Evolutionary conservation across 2,113 vertebrate species (phyloP), one percentile per base, ranked within the genome.

Genomic region (Cyphomyrus plagiostoma): DNA sequence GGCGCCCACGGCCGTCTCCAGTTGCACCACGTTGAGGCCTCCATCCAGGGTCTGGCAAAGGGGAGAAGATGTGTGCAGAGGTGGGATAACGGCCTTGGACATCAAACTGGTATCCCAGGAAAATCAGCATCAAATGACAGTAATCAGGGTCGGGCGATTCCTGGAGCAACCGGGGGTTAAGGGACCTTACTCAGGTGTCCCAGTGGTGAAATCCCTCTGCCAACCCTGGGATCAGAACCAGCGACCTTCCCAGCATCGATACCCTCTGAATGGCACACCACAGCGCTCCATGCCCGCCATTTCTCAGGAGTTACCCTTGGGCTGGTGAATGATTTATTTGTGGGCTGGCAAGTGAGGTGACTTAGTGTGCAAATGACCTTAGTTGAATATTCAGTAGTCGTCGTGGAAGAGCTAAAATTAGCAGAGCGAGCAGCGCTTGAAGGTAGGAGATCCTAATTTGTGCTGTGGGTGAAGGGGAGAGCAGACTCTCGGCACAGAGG

Each of bases 1-100:
- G 8, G 98, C 98, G 39, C 98, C 98, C 2, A 99, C 98, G 3
- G 98, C 98, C 0, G 98, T 99, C 96, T 99, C 98, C 96, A 99
- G 92, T 95, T 99, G 98, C 94, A 99, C 95, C 66, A 99, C 97
- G n/a, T 99, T 99, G 93, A 97, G 96, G 45, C 98, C 98, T 70
- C 98, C 98, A 56, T 99, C 98, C 86, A 99, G 94, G 0, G 98
- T 99, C 98, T 99, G 74, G 17, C 17, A 85, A 4, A 30, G 62
- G 62, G 88, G 9, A 0, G 13, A 30, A 6, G 87, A 9, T 45
- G 45, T 6, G 1, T 8, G n/a, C 26, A 5, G 9, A 23, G 70
- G n/a, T 66, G n/a, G 58, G 23, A 66, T n/a, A 66, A 66, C 6
- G 21, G 21, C 6, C 21, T 58, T n/a, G 56, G 66, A 15, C 17